These are phyloP conservation scores for Heterohyrax brucei DNA, from an alignment of 2,797 vertebrate species.

Conservation along the genomic window DNA sequence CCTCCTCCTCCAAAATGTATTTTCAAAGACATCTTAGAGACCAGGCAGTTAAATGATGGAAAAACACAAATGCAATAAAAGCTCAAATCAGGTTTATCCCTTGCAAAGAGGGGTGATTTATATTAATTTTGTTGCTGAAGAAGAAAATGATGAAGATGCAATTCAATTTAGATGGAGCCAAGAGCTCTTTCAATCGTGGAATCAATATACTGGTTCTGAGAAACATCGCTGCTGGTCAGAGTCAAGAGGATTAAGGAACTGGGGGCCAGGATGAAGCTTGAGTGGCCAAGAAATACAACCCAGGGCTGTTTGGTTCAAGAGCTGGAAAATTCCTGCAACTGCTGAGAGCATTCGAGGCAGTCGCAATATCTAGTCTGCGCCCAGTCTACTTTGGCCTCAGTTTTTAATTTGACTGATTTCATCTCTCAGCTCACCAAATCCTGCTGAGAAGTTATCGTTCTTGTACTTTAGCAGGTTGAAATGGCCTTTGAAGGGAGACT, in stretches of 20 bases:
- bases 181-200: background rate
- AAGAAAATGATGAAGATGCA: background rate
- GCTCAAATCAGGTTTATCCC: background rate
- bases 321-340: background rate
- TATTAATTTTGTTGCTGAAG: background rate
- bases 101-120: background rate
- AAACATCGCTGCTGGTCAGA: background rate
- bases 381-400: too few species aligned
- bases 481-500: too few species aligned
- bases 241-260: background rate
- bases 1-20: background rate
- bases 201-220: rapidly evolving
- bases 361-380: rapidly evolving
- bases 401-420: too few species aligned
- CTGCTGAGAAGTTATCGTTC: background rate
- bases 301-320: background rate
- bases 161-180: background rate
- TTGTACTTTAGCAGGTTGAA: too few species aligned
- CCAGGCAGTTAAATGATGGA: background rate
- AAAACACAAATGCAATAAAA: background rate
- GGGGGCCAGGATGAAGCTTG: background rate
- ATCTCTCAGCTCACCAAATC: background rate
- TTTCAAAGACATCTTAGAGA: background rate
- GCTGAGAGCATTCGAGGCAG: background rate
- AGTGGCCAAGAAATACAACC: background rate